Percentiles rank a stretch among this genome's conserved stretches.
These are phyloP conservation scores for Portevinia maculata DNA, from an alignment of 2,888 invertebrate species.

Conservation along the genomic window DNA sequence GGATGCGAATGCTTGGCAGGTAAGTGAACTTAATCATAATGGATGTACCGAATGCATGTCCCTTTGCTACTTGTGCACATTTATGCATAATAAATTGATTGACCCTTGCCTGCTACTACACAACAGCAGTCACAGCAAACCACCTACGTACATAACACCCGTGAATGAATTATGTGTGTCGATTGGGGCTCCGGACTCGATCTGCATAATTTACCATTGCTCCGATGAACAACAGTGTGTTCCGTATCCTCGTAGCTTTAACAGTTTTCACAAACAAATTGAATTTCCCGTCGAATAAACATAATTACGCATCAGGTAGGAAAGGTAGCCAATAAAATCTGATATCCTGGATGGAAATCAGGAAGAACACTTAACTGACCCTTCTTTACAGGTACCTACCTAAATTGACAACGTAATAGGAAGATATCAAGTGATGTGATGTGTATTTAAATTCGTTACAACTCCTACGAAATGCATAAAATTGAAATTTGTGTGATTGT, in stretches of 20 bases:
- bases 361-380: slow-evolving; percentile 66
- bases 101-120: slow-evolving; percentile 21
- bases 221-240: slow-evolving; percentile 52
- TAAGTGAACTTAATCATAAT: slow-evolving; percentile 77
- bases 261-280: slow-evolving; percentile 72
- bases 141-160: neutral
- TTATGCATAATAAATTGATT: slow-evolving; percentile 59
- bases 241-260: slow-evolving; percentile 59
- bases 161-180: slow-evolving; percentile 39
- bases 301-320: slow-evolving; percentile 68
- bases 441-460: slow-evolving; percentile 3
- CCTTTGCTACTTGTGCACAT: slow-evolving; percentile 23
- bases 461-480: slow-evolving; percentile 3
- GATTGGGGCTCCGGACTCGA: slow-evolving; percentile 30
- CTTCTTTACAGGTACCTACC: slow-evolving; percentile 2
- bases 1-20: slow-evolving; percentile 84
- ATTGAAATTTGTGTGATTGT: neutral
- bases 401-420: slow-evolving; percentile 23
- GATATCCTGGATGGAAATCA: slow-evolving; percentile 64
- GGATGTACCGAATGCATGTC: slow-evolving; percentile 24
- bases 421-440: neutral
- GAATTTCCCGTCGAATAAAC: slow-evolving; percentile 75
- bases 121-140: neutral
- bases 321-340: slow-evolving; percentile 67
- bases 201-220: slow-evolving; percentile 68